Evolutionary conservation across 2,888 invertebrate genomes (phyloP).

Genomic region (Chaetoderma sp.): DNA sequence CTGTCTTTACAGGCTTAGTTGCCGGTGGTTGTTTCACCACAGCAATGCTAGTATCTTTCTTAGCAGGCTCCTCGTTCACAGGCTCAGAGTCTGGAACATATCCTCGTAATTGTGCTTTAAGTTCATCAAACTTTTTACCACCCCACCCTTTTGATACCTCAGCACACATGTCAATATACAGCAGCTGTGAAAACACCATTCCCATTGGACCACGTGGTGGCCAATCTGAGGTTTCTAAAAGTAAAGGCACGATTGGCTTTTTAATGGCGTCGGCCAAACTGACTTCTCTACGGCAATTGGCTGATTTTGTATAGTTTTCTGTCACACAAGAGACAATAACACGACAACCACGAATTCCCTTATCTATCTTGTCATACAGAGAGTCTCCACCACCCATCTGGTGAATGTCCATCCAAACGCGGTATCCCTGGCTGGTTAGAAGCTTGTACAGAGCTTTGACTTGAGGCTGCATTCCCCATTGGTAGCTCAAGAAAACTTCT

Average conservation of each 20-base stretch:
- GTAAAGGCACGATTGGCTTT: constrained; percentile 62
- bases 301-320: constrained; percentile 61
- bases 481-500: constrained; percentile 63
- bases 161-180: constrained; percentile 57
- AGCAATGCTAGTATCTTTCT: too few species aligned
- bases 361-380: constrained; percentile 66
- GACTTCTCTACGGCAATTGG: constrained; percentile 65
- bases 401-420: constrained; percentile 66
- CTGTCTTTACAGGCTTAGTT: too few species aligned
- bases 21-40: too few species aligned
- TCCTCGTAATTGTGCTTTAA: constrained; percentile 38
- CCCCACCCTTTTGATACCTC: constrained; percentile 44
- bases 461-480: constrained; percentile 65
- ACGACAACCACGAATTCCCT: constrained; percentile 55
- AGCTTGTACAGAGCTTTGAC: constrained; percentile 54
- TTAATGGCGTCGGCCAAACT: constrained; percentile 62
- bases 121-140: constrained; percentile 48
- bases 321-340: constrained; percentile 63
- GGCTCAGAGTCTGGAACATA: neutral
- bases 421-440: constrained; percentile 51
- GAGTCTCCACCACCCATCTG: constrained; percentile 68
- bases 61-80: neutral
- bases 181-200: constrained; percentile 60
- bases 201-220: constrained; percentile 66
- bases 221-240: constrained; percentile 61